A percentile compares a stretch with the other conserved stretches of the same genome.
Conservation (phyloP, 2,797 vertebrate species). For the Chromis chromis region DNA sequence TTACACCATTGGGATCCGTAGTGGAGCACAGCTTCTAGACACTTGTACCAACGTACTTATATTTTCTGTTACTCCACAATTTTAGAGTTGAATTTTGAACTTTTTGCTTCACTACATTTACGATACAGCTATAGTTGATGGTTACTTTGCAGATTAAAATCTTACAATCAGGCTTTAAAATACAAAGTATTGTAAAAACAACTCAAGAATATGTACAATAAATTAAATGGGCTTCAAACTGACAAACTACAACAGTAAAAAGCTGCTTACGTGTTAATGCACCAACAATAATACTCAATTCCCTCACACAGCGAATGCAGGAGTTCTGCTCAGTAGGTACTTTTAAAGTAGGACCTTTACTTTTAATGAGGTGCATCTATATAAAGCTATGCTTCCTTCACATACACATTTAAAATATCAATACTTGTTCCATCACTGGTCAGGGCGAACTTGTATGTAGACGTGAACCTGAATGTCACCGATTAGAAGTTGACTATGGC, state of each 20-base stretch:
- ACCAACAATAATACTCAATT: not conserved
- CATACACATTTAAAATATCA: not conserved
- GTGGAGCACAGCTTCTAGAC: not conserved
- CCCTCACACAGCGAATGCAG: not conserved
- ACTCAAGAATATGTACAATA: not conserved
- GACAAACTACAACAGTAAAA: not conserved
- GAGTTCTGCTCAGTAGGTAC: not conserved
- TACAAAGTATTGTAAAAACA: no score
- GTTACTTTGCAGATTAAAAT: not conserved
- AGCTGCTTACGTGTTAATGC: not conserved
- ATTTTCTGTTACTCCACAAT: not conserved
- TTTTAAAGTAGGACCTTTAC: not conserved
- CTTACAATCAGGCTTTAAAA: not conserved
- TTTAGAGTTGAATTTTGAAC: not conserved
- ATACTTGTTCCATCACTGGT: not conserved
- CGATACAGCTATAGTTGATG: not conserved
- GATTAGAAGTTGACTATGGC: no score
- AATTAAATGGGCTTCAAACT: not conserved
- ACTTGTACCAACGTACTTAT: not conserved
- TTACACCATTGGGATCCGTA: not conserved
- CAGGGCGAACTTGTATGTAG: not conserved
- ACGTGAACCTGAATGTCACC: no score
- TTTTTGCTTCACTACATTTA: not conserved
- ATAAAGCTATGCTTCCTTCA: no score
- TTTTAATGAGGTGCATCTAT: no score